Evolutionary conservation across 2,113 vertebrate genomes (phyloP).

Genomic region (Kryptolebias marmoratus): DNA sequence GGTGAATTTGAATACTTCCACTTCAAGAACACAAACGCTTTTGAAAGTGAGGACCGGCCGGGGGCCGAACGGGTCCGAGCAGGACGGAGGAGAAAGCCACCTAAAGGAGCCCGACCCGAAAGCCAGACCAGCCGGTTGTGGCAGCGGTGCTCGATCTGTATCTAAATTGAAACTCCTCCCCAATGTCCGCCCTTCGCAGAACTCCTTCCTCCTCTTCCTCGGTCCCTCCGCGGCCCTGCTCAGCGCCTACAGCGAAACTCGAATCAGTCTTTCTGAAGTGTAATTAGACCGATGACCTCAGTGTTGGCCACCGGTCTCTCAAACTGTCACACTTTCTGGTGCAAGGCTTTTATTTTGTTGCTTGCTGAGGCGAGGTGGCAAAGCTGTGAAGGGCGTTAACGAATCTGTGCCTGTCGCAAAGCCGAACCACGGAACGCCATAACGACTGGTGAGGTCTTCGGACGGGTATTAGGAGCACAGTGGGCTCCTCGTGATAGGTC

Average conservation of each 20-base stretch:
- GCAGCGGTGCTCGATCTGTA: constrained; percentile 37
- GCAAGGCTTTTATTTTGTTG: constrained; percentile 52
- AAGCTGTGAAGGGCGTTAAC: constrained; percentile 6
- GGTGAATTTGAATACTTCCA: neutral
- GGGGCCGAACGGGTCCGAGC: neutral
- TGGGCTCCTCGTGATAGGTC: too few species aligned
- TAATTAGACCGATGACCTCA: constrained; percentile 73
- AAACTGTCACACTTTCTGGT: constrained; percentile 60
- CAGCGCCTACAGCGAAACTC: constrained; percentile 57
- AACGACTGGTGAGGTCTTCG: too few species aligned
- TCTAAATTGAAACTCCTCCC: constrained; percentile 54
- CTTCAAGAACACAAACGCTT: neutral
- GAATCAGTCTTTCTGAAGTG: constrained; percentile 71
- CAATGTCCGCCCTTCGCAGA: constrained; percentile 2
- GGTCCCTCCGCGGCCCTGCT: constrained; percentile 31
- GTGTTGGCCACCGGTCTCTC: constrained; percentile 47
- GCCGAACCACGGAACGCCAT: neutral
- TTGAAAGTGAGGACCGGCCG: neutral
- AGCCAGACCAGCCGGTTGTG: neutral
- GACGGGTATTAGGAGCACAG: too few species aligned
- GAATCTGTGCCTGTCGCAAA: neutral
- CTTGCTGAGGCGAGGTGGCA: constrained; percentile 11
- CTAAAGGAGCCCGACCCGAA: neutral
- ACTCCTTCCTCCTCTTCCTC: constrained; percentile 27
- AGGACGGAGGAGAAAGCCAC: neutral